Evolutionary conservation across 1,140 invertebrate genomes (phyloP), one percentile per base, ranked within the genome.

Genomic region (Neodiprion pinetum): DNA sequence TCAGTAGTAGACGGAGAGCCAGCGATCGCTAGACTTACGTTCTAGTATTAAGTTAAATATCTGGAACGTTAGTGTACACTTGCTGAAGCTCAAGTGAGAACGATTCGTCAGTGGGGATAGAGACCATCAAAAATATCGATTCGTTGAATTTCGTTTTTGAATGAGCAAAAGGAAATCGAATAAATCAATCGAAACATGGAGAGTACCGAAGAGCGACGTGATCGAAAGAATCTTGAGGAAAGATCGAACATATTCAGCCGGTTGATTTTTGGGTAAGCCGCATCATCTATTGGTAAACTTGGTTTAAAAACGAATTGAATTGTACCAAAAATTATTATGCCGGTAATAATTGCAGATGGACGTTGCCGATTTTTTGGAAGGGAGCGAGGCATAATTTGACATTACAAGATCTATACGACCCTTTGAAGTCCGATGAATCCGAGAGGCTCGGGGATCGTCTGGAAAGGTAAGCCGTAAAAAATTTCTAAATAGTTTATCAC

Each of bases 391-490:
- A 90, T 76, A 83, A 88, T n/a, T 77, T 92, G 17, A 86, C 88
- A 67, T 80, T 89, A 9, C 81, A 87, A 48, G 91, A 92, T 81
- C 78, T 92, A 5, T 91, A 90, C 79, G 86, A 86, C 75, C 85
- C 89, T 65, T 81, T 90, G n/a, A 84, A 83, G 72, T 82, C 83
- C 40, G 90, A 92, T 79, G 80, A 83, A 72, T 90, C 90, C 23
- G 81, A 84, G 73, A 72, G 75, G 21, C 79, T 91, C 48, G 89
- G 90, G 8, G 85, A 90, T 78, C 77, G 80, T 72, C 81, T 91
- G 67, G 86, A 90, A 85, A 87, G 79, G 91, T 91, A 40, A 3
- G 28, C 28, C 28, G 28, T 40, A 2, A 2, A 40, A 40, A 40
- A 40, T 40, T 40, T 40, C 28, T 40, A 40, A 40, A 5, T 0